These are phyloP conservation scores for Pogonomyrmex barbatus DNA, from an alignment of 1,140 invertebrate genomes.

Conservation along the genomic window DNA sequence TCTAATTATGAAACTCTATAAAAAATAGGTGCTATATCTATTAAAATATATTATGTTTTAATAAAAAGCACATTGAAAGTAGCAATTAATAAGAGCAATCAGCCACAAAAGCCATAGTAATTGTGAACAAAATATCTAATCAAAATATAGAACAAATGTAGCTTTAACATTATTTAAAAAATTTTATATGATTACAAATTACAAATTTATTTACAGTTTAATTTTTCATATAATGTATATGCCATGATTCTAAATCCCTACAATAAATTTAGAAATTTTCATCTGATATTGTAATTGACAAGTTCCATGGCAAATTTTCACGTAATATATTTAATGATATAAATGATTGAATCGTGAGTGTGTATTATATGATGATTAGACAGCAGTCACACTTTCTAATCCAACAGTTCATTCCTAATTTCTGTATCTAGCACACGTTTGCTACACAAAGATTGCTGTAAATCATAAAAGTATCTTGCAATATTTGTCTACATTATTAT, in stretches of 20 bases:
- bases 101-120: slow-evolving; percentile 73
- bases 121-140: slow-evolving; percentile 51
- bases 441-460: not conserved
- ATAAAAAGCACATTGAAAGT: slow-evolving; percentile 71
- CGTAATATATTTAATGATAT: slow-evolving; percentile 25
- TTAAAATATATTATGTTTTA: slow-evolving; percentile 59
- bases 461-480: not conserved
- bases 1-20: slow-evolving; percentile 55
- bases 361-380: slow-evolving; percentile 5
- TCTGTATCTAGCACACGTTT: slow-evolving; percentile 9
- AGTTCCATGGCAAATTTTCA: not conserved
- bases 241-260: not conserved
- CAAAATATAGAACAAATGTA: slow-evolving; percentile 19
- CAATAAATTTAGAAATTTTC: not conserved
- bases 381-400: slow-evolving; percentile 34
- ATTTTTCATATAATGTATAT: not conserved
- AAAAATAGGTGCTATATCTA: slow-evolving; percentile 45
- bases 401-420: slow-evolving; percentile 1
- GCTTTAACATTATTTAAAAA: slow-evolving; percentile 25
- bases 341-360: slow-evolving; percentile 21
- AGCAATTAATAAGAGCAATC: slow-evolving; percentile 73
- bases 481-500: not conserved
- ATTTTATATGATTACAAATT: not conserved
- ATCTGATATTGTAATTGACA: not conserved
- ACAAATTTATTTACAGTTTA: not conserved